Percentiles rank a stretch among this genome's conserved stretches.
Conservation (phyloP, 2,113 vertebrate genomes). For the Caranx ignobilis region DNA sequence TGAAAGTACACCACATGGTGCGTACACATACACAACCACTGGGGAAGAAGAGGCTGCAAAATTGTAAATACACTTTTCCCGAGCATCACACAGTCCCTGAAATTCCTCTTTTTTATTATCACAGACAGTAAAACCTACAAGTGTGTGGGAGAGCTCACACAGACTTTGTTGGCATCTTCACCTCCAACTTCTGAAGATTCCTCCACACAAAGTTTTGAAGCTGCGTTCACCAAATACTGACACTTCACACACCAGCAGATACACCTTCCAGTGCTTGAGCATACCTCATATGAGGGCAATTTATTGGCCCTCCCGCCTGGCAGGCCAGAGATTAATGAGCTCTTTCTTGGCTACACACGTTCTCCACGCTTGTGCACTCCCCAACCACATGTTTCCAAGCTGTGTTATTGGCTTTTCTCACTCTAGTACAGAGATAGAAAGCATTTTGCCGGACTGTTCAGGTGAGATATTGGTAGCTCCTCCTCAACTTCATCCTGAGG, state of each 20-base stretch:
- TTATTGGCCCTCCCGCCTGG: constrained; percentile 30
- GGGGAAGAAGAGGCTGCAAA: too few relatives aligned
- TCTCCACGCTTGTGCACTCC: constrained; percentile 11
- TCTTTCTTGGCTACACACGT: constrained; percentile 46
- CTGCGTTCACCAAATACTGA: background rate
- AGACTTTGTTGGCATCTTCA: too few relatives aligned
- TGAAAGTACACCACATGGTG: too few relatives aligned
- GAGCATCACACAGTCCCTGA: too few relatives aligned
- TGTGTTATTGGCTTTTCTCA: constrained; percentile 29
- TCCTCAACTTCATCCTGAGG: background rate
- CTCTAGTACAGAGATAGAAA: background rate
- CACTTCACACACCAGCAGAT: constrained; percentile 3
- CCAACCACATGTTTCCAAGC: constrained; percentile 24
- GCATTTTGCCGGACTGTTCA: background rate
- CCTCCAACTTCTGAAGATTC: too few relatives aligned
- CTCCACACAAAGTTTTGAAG: too few relatives aligned
- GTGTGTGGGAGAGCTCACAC: too few relatives aligned
- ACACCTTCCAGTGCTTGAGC: constrained; percentile 1
- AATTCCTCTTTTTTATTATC: too few relatives aligned
- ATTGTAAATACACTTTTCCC: too few relatives aligned
- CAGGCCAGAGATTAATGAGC: constrained; percentile 60
- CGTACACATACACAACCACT: too few relatives aligned
- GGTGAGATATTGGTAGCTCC: constrained; percentile 21
- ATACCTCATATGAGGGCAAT: constrained; percentile 42
- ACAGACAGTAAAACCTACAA: too few relatives aligned